phyloP scores from a whole-genome alignment of 2,888 invertebrate genomes.

The Cephus spinipes region DNA sequence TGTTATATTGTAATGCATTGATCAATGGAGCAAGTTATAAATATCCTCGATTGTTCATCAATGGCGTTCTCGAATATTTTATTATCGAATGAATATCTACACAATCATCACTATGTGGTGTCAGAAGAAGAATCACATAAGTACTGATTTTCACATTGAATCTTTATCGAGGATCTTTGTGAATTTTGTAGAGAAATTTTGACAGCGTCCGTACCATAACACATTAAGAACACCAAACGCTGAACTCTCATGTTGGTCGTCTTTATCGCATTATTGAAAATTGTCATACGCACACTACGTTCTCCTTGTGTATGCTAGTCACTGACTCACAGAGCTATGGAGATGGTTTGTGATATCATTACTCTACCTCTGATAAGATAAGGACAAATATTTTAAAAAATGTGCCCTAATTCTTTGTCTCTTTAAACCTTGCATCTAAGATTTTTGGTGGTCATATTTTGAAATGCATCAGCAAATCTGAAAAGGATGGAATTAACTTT shows the following conservation, averaged over 20 bases:
- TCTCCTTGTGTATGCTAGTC: constrained; percentile 16
- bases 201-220: constrained; percentile 22
- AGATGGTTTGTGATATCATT: constrained; percentile 31
- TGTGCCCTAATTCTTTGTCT: not conserved
- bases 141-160: not conserved
- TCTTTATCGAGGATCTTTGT: not conserved
- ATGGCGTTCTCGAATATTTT: not conserved
- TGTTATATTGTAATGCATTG: not conserved
- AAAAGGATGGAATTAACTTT: not conserved
- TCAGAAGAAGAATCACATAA: not conserved
- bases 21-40: not conserved
- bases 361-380: constrained; percentile 49
- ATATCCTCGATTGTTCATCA: not conserved
- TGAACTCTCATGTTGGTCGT: constrained; percentile 26
- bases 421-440: not conserved
- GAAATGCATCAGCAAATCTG: not conserved
- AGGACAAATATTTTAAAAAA: constrained; percentile 13
- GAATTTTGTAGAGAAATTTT: not conserved
- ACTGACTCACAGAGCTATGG: constrained; percentile 34
- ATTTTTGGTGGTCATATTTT: not conserved
- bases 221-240: constrained; percentile 14
- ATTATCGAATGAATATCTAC: not conserved
- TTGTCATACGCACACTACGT: constrained; percentile 13
- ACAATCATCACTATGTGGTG: not conserved
- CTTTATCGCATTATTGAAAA: constrained; percentile 17